Percentiles rank a stretch among this genome's conserved stretches.
These are phyloP conservation scores for Lithobates pipiens DNA, from an alignment of 2,797 vertebrate genomes.

Conservation along the genomic window DNA sequence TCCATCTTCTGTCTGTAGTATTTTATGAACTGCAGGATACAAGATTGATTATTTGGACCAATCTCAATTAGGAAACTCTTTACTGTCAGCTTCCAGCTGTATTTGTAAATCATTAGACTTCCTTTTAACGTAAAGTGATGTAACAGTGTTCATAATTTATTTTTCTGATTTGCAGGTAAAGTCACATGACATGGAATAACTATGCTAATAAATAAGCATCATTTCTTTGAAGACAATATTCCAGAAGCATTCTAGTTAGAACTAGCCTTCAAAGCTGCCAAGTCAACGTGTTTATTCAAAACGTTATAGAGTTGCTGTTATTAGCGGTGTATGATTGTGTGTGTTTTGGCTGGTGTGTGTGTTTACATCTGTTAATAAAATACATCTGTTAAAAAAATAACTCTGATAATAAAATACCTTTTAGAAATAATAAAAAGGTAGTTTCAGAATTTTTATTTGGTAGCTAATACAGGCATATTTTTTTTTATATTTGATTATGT, in stretches of 20 bases:
- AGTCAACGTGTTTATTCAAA: no score
- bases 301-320: no score
- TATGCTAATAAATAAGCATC: background rate
- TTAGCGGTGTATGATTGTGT: no score
- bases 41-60: background rate
- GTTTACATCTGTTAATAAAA: no score
- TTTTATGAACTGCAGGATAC: background rate
- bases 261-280: no score
- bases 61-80: background rate
- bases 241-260: background rate
- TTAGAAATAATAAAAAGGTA: no score
- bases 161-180: background rate
- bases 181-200: background rate
- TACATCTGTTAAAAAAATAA: no score
- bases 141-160: background rate
- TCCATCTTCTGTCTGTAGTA: background rate
- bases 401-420: no score
- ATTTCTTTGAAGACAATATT: background rate
- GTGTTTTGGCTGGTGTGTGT: no score
- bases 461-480: no score
- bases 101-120: background rate
- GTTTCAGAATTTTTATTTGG: no score
- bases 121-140: background rate
- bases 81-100: background rate
- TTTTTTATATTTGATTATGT: no score